Conservation (phyloP, 1,140 invertebrate genomes). For the Drosophila nikananu region DNA sequence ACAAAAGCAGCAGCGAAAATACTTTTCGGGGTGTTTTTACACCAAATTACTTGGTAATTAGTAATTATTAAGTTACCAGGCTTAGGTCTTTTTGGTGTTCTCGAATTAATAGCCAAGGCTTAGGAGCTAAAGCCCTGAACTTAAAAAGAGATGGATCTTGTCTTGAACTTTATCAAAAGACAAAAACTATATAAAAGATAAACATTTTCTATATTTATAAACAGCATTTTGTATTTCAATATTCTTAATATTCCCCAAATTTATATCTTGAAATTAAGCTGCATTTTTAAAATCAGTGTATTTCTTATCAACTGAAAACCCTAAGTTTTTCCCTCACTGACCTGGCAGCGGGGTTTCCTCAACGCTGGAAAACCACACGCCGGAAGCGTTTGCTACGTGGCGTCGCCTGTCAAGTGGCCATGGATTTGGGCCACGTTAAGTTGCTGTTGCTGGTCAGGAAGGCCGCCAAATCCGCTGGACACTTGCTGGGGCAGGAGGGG, state of each 20-base stretch:
- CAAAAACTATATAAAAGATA: no score
- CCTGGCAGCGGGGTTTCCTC: not conserved
- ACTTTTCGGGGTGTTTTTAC: conserved; percentile 1
- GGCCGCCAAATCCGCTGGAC: conserved; percentile 37
- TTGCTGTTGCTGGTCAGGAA: conserved; percentile 38
- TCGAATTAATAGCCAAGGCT: conserved; percentile 5
- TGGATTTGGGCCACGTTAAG: conserved; percentile 62
- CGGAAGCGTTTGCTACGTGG: conserved; percentile 74
- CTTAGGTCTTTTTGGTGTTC: not conserved
- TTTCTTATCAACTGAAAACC: not conserved
- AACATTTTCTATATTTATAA: no score
- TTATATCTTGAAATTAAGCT: not conserved
- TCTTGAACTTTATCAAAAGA: not conserved
- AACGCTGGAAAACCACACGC: conserved; percentile 44
- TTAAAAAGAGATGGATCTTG: no score
- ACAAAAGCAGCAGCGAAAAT: conserved; percentile 13
- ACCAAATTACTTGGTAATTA: conserved; percentile 31
- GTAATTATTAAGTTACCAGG: conserved; percentile 24
- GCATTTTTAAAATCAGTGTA: not conserved
- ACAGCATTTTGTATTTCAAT: not conserved
- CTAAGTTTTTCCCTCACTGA: not conserved
- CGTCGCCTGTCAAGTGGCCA: conserved; percentile 73
- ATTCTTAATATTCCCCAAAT: not conserved
- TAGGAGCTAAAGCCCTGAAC: not conserved
- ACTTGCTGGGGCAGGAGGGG: not conserved